A percentile compares a stretch with the other conserved stretches of the same genome.
phyloP scores from a whole-genome alignment of 2,797 vertebrate species.

The Picus viridis region DNA sequence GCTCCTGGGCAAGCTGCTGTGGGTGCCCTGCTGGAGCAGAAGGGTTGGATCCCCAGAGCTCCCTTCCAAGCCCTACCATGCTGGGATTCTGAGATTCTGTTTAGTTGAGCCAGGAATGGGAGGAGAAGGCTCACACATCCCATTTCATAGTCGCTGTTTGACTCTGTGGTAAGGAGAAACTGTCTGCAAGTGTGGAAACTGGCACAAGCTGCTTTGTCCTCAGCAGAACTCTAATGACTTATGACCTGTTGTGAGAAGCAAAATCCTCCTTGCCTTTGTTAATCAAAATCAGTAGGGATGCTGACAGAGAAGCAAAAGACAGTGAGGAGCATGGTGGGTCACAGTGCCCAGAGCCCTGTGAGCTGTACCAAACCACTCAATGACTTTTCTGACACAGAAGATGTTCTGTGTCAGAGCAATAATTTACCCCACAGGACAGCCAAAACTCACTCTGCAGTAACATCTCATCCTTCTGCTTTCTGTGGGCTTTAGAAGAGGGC shows the following conservation, averaged over 20 bases:
- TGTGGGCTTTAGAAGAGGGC: not conserved
- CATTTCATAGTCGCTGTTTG: not conserved
- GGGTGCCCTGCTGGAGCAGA: too few relatives aligned
- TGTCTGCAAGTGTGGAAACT: not conserved
- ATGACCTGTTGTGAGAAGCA: not conserved
- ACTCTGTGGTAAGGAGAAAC: not conserved
- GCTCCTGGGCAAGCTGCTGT: too few relatives aligned
- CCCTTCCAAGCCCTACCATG: too few relatives aligned
- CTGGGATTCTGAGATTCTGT: too few relatives aligned
- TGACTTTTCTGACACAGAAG: not conserved
- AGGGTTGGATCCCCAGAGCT: too few relatives aligned
- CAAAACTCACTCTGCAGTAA: fast-evolving
- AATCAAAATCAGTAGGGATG: not conserved
- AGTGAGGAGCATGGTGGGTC: not conserved
- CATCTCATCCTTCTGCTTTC: not conserved
- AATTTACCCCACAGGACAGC: not conserved
- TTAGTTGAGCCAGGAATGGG: not conserved
- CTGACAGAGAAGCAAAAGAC: not conserved
- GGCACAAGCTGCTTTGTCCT: not conserved
- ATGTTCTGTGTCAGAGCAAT: too few relatives aligned
- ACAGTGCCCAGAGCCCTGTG: not conserved
- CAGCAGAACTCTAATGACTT: not conserved
- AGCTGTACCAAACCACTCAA: not conserved
- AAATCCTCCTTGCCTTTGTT: not conserved
- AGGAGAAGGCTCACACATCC: not conserved